Evolutionary conservation across 2,888 invertebrate species (phyloP).

Genomic region (Podabrus alpinus): DNA sequence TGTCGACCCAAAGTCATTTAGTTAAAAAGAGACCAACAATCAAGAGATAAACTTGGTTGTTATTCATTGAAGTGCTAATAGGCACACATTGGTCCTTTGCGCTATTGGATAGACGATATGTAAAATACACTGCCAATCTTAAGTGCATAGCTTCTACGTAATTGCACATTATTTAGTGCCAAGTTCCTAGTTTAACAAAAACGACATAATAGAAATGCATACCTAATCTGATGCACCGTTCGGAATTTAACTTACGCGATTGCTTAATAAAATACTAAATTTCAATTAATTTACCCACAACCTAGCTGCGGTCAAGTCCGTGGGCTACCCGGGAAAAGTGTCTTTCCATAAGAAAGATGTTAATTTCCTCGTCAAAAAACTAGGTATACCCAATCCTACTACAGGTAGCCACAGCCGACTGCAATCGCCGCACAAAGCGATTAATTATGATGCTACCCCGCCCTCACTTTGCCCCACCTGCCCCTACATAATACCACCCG

Average conservation of each 20-base stretch:
- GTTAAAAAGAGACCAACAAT: background rate
- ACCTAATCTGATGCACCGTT: conserved; percentile 7
- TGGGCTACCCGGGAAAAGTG: too few relatives aligned
- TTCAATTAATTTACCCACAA: background rate
- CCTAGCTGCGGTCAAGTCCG: too few relatives aligned
- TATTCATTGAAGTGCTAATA: conserved; percentile 16
- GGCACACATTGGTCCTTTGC: conserved; percentile 8
- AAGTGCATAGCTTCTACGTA: conserved; percentile 9
- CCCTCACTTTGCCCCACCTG: too few relatives aligned
- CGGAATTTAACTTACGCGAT: background rate
- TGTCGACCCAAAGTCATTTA: background rate
- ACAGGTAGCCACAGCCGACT: too few relatives aligned
- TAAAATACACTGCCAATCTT: conserved; percentile 12
- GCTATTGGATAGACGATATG: conserved; percentile 4
- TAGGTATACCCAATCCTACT: too few relatives aligned
- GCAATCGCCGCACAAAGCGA: too few relatives aligned
- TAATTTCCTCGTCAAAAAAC: too few relatives aligned
- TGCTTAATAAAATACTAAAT: background rate
- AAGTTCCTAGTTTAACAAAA: conserved; percentile 5
- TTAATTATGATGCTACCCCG: too few relatives aligned
- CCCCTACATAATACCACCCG: too few relatives aligned
- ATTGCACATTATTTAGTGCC: conserved; percentile 17
- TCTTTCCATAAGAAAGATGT: too few relatives aligned
- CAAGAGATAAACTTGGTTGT: conserved; percentile 9
- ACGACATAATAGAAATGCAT: conserved; percentile 13